These are phyloP conservation scores for Helicoverpa zea DNA, from an alignment of 1,140 invertebrate genomes.

Conservation along the genomic window DNA sequence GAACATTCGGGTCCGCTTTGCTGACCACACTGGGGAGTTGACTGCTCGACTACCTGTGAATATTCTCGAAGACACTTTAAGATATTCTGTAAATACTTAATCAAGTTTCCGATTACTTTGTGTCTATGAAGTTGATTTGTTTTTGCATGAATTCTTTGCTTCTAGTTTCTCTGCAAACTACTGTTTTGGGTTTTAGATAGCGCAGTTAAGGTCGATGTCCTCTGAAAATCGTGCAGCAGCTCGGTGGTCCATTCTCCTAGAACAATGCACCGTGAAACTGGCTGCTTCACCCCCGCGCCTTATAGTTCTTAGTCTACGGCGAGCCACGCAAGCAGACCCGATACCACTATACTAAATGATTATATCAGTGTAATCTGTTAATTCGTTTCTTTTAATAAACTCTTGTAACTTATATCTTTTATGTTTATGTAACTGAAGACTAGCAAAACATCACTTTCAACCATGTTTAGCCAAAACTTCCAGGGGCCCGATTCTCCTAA, in stretches of 20 bases:
- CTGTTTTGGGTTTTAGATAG: constrained; percentile 53
- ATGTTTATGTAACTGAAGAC: too few species aligned
- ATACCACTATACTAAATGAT: constrained; percentile 74
- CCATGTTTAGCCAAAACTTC: too few species aligned
- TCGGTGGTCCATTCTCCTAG: constrained; percentile 74
- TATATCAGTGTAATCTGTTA: background rate
- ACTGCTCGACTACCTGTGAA: constrained; percentile 71
- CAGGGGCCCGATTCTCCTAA: too few species aligned
- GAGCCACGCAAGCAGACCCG: constrained; percentile 74
- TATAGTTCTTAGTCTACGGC: constrained; percentile 67
- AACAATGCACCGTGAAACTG: constrained; percentile 73
- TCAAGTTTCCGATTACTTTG: background rate
- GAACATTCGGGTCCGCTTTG: constrained; percentile 69
- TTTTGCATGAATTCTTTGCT: too few species aligned
- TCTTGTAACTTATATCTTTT: too few species aligned
- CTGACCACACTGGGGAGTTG: constrained; percentile 80
- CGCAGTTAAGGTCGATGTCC: constrained; percentile 68
- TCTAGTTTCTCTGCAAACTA: background rate
- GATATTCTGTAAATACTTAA: constrained; percentile 65
- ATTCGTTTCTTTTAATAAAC: background rate
- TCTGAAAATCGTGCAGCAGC: constrained; percentile 64
- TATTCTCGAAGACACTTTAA: constrained; percentile 69
- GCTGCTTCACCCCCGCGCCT: constrained; percentile 70
- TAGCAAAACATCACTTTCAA: too few species aligned
- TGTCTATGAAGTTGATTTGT: too few species aligned